Conservation (phyloP, 2,888 invertebrate species). For the Eretmocerus hayati region DNA sequence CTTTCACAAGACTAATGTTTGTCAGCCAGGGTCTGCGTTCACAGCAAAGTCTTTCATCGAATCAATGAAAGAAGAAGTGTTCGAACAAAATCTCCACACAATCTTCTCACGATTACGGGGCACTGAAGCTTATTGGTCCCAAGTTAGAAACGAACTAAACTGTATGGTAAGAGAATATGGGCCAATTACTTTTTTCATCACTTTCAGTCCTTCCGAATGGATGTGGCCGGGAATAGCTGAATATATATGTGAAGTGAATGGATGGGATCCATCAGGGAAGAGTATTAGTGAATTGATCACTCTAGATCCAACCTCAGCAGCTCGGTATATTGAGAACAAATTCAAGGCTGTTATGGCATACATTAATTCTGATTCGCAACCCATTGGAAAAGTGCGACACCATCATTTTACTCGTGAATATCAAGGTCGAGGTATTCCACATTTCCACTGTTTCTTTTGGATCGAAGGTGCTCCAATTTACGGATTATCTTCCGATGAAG, state of each 20-base stretch:
- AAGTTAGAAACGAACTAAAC: slow-evolving; percentile 20
- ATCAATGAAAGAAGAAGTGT: slow-evolving; percentile 17
- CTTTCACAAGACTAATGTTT: slow-evolving; percentile 23
- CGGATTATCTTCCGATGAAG: slow-evolving; percentile 24
- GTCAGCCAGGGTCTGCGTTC: slow-evolving; percentile 19
- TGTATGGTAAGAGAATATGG: slow-evolving; percentile 29
- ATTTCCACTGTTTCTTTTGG: slow-evolving; percentile 5
- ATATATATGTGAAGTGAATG: slow-evolving; percentile 29
- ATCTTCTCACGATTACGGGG: slow-evolving; percentile 26
- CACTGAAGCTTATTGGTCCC: slow-evolving; percentile 25
- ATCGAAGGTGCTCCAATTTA: slow-evolving; percentile 1
- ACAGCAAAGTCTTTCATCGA: too few relatives aligned
- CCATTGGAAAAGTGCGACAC: slow-evolving; percentile 29
- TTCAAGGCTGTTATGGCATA: slow-evolving; percentile 32
- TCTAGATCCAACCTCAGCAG: slow-evolving; percentile 32
- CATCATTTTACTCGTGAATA: slow-evolving; percentile 29
- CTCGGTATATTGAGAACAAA: slow-evolving; percentile 33
- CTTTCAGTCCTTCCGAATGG: slow-evolving; percentile 28
- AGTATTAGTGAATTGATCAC: slow-evolving; percentile 29
- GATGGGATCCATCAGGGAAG: slow-evolving; percentile 22
- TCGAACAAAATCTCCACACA: slow-evolving; percentile 22
- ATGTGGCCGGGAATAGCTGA: slow-evolving; percentile 31
- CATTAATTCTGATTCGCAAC: slow-evolving; percentile 26
- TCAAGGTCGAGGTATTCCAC: slow-evolving; percentile 15
- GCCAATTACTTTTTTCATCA: slow-evolving; percentile 30